A percentile compares a stretch with the other conserved stretches of the same genome.
Evolutionary conservation across 2,888 invertebrate genomes (phyloP).

Genomic region (Drosophila nr. perissopoda): DNA sequence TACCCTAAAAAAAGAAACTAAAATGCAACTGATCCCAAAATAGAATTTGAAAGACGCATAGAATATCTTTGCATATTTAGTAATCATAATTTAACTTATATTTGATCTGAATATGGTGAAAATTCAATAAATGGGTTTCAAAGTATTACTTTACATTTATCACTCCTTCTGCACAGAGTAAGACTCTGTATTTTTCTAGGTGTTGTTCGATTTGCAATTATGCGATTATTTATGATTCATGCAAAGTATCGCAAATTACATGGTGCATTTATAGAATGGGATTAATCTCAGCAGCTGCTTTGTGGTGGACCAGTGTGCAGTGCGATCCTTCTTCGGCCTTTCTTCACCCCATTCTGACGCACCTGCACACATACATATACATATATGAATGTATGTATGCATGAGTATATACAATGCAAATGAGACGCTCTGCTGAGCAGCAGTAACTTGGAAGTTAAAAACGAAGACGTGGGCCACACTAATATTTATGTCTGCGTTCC

Average conservation of each 20-base stretch:
- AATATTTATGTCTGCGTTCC: conserved; percentile 46
- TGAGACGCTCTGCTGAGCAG: conserved; percentile 62
- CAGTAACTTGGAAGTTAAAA: conserved; percentile 39
- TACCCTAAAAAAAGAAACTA: conserved; percentile 1
- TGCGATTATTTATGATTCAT: background rate
- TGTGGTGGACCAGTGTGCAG: conserved; percentile 25
- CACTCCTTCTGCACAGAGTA: background rate
- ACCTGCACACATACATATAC: conserved; percentile 30
- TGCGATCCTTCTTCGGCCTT: conserved; percentile 1
- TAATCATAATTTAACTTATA: background rate
- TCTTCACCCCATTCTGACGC: conserved; percentile 12
- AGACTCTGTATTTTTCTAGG: background rate
- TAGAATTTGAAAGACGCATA: background rate
- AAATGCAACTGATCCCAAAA: background rate
- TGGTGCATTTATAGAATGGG: background rate
- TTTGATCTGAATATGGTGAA: background rate
- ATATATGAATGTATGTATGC: background rate
- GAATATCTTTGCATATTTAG: background rate
- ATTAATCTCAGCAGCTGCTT: background rate
- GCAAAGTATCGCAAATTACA: conserved; percentile 1
- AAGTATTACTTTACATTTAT: background rate
- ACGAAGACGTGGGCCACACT: conserved; percentile 49
- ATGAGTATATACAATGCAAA: conserved; percentile 48
- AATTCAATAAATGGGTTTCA: background rate
- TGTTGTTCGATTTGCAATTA: background rate